Percentiles rank a stretch among this genome's conserved stretches.
Conservation (phyloP, 2,888 invertebrate species). For the Trichogramma dendrolimi region DNA sequence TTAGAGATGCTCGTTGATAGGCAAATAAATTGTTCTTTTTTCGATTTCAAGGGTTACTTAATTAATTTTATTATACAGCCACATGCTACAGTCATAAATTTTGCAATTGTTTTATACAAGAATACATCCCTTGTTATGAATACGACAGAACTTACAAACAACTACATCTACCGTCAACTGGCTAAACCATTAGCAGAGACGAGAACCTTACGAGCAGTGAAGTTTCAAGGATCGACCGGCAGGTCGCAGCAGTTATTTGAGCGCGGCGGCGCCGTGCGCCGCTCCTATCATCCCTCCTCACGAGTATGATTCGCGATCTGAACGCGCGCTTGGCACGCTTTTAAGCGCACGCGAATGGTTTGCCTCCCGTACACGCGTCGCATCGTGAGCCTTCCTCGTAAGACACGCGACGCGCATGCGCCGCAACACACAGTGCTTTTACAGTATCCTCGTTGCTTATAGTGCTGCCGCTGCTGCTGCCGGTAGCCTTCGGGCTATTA, state of each 20-base stretch:
- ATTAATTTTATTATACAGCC: too few species aligned
- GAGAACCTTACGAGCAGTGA: not conserved
- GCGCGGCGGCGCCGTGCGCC: not conserved
- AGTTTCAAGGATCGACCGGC: not conserved
- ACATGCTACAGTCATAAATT: too few species aligned
- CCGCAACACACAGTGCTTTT: not conserved
- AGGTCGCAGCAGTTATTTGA: slow-evolving; percentile 26
- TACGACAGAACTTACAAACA: too few species aligned
- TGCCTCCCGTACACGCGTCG: slow-evolving; percentile 30
- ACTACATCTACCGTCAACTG: too few species aligned
- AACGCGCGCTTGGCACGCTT: slow-evolving; percentile 47
- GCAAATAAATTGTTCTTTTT: too few species aligned
- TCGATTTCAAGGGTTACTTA: too few species aligned
- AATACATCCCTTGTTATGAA: too few species aligned
- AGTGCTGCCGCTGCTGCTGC: too few species aligned
- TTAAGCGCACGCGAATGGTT: slow-evolving; percentile 38
- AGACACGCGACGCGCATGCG: slow-evolving; percentile 3
- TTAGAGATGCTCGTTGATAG: too few species aligned
- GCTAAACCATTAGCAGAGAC: not conserved
- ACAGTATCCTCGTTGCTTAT: too few species aligned
- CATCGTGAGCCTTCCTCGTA: slow-evolving; percentile 12
- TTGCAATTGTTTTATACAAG: too few species aligned
- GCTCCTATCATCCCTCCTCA: slow-evolving; percentile 8
- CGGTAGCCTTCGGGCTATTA: slow-evolving; percentile 5
- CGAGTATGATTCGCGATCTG: slow-evolving; percentile 38